phyloP scores from a whole-genome alignment of 1,140 invertebrate genomes.

The Drosophila miranda region DNA sequence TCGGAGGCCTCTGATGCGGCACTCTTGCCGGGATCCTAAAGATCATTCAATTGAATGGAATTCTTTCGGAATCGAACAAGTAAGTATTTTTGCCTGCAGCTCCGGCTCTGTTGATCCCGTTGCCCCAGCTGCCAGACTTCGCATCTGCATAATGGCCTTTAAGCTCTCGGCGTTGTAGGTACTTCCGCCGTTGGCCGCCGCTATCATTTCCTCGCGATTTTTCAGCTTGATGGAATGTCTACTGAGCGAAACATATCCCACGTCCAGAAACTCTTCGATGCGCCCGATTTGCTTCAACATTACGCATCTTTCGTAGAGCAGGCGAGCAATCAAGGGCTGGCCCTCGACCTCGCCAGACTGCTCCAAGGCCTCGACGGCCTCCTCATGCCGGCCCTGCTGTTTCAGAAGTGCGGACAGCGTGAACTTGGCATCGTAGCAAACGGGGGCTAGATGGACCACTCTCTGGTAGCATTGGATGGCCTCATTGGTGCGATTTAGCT shows the following conservation, averaged over 20 bases:
- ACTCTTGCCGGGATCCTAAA: conserved; percentile 47
- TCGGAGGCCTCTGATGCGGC: conserved; percentile 78
- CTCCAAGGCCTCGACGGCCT: conserved; percentile 90
- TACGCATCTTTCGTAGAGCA: conserved; percentile 90
- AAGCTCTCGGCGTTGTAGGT: conserved; percentile 69
- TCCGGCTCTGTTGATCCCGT: conserved; percentile 50
- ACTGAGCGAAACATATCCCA: conserved; percentile 88
- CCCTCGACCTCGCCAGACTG: conserved; percentile 85
- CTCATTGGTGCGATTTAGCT: conserved; percentile 87
- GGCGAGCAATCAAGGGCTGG: conserved; percentile 87
- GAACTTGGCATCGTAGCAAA: conserved; percentile 91
- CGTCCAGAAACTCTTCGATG: conserved; percentile 89
- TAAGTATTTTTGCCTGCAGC: conserved; percentile 50
- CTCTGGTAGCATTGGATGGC: conserved; percentile 91
- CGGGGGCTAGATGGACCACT: conserved; percentile 91
- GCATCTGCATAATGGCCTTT: conserved; percentile 73
- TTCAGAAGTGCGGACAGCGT: conserved; percentile 91
- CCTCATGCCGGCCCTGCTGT: conserved; percentile 87
- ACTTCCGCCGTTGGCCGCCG: conserved; percentile 76
- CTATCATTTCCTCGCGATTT: conserved; percentile 87
- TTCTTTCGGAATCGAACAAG: too few relatives aligned
- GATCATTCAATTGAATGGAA: too few relatives aligned
- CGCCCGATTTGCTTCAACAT: conserved; percentile 87
- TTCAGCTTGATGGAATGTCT: conserved; percentile 88
- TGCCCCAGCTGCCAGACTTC: conserved; percentile 63